Evolutionary conservation across 2,888 invertebrate genomes (phyloP), one percentile per base, ranked within the genome.

Genomic region (Acanthopleura granulata): DNA sequence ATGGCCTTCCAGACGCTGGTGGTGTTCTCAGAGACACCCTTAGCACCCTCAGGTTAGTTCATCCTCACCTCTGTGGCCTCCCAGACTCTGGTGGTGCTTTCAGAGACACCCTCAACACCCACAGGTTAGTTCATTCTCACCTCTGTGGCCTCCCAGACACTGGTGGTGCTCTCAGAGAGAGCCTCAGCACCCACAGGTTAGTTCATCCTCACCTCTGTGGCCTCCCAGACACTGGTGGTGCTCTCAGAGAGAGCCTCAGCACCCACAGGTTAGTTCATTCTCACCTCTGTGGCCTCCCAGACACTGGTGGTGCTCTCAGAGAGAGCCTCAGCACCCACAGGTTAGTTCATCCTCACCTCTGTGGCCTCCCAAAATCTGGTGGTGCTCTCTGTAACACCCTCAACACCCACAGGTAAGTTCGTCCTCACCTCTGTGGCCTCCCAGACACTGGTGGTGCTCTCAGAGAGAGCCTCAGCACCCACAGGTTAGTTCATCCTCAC

Each of bases 301-400:
- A 96, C 96, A 27, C 92, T 98, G 77, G 97, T 96, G 71, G 97
- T 98, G 18, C 97, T 97, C 91, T 96, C 97, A 30, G 96, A 97
- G 91, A 93, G 93, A 82, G 93, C 93, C 14, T 51, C 51, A 15
- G 51, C 18, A 15, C 51, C 51, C 14, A 18, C 51, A 51, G 51
- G 51, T 51, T 18, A 51, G 51, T 51, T 14, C 14, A 51, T 51
- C 18, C 18, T 51, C 51, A 51, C 51, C 18, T 51, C 18, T 51
- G 96, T 97, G 0, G 95, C 95, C 0, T 94, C 95, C 83, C 98
- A 98, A 91, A 96, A 96, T 29, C 92, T 98, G 77, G 97, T 96
- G 71, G 97, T 98, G 18, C 97, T 97, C 91, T 96, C 97, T 29
- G 96, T 97, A 91, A 93, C 93, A 82, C 57, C 40, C 9, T 6